A percentile compares a stretch with the other conserved stretches of the same genome.
Evolutionary conservation across 2,888 invertebrate species (phyloP).

Genomic region (Scaeva pyrastri): DNA sequence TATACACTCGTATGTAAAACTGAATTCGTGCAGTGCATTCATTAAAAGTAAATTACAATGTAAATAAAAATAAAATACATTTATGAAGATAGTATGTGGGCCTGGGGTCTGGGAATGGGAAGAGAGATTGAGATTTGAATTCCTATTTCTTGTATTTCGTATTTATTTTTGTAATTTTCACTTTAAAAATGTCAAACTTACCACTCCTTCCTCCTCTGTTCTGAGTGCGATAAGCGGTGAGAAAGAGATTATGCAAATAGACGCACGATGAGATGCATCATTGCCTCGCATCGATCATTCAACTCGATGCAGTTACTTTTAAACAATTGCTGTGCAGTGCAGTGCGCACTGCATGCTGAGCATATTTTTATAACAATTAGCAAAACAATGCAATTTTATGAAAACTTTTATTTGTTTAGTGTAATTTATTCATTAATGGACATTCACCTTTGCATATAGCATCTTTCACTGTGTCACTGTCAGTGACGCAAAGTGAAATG

Average conservation of each 20-base stretch:
- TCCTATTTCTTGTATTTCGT: conserved; percentile 10
- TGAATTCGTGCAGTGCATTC: conserved; percentile 63
- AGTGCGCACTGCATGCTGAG: background rate
- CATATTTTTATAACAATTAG: background rate
- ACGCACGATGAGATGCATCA: conserved; percentile 60
- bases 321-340: no score
- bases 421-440: no score
- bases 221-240: no score
- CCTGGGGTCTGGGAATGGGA: background rate
- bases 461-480: no score
- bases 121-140: conserved; percentile 39
- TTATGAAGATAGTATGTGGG: background rate
- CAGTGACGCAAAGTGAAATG: no score
- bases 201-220: background rate
- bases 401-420: background rate
- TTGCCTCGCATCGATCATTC: conserved; percentile 69
- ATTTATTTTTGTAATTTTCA: conserved; percentile 69
- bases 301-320: conserved; percentile 51
- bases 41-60: conserved; percentile 56
- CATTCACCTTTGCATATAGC: no score
- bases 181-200: conserved; percentile 53
- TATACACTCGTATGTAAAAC: no score
- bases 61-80: background rate
- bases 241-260: conserved; percentile 18
- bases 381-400: conserved; percentile 27